Conservation (phyloP, 1,140 invertebrate species). For the Microplitis mediator region DNA sequence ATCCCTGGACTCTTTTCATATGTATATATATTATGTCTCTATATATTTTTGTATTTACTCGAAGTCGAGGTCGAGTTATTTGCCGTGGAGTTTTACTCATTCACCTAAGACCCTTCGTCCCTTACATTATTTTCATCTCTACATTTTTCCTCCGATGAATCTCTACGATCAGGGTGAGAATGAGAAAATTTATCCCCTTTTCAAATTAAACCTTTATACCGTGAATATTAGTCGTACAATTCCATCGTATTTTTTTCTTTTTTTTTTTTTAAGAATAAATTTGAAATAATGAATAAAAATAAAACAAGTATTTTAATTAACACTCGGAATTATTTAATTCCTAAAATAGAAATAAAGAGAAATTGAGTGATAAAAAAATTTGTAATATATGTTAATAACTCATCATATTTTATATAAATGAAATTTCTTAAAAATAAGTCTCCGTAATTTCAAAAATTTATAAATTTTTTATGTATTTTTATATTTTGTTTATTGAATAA, state of each 20-base stretch:
- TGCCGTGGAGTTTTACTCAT: background rate
- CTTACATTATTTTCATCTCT: background rate
- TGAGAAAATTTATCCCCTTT: background rate
- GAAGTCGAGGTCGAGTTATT: constrained; percentile 15
- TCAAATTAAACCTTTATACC: background rate
- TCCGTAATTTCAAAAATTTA: too few species aligned
- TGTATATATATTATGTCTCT: background rate
- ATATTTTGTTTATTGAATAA: too few species aligned
- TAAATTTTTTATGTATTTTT: too few species aligned
- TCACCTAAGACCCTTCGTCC: background rate
- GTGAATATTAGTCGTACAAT: background rate
- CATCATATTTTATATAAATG: too few species aligned
- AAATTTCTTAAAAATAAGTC: too few species aligned
- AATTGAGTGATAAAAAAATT: too few species aligned
- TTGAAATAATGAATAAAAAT: too few species aligned
- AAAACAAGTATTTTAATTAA: too few species aligned
- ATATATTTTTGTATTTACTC: background rate
- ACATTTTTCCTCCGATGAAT: background rate
- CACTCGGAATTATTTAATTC: too few species aligned
- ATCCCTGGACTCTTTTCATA: too few species aligned
- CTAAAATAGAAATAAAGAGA: too few species aligned
- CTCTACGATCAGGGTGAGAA: background rate
- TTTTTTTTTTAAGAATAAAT: background rate
- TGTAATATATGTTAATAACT: too few species aligned
- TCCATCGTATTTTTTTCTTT: background rate